These are phyloP conservation scores for Drosophila falleni DNA, from an alignment of 2,888 invertebrate genomes.

Conservation along the genomic window DNA sequence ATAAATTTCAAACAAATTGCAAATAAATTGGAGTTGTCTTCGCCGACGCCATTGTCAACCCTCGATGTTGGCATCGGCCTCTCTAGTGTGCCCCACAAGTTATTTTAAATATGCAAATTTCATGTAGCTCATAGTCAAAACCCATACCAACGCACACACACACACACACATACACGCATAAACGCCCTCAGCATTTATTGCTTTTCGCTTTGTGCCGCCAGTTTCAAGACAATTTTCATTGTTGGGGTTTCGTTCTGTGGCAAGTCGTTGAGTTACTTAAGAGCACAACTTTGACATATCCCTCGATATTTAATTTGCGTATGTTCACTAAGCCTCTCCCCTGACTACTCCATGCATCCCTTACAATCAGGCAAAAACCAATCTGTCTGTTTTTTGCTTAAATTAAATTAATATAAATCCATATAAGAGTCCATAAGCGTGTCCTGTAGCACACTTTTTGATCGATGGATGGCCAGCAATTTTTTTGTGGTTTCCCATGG, in stretches of 20 bases:
- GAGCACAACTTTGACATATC: slow-evolving; percentile 30
- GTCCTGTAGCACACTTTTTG: slow-evolving; percentile 14
- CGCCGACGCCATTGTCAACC: slow-evolving; percentile 63
- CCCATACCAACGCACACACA: slow-evolving; percentile 18
- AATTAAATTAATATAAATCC: slow-evolving; percentile 61
- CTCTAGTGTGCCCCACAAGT: slow-evolving; percentile 64
- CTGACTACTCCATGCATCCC: not conserved
- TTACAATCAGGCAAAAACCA: slow-evolving; percentile 35
- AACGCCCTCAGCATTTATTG: slow-evolving; percentile 56
- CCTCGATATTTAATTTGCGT: slow-evolving; percentile 69
- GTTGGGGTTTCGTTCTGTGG: slow-evolving; percentile 24
- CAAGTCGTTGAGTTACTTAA: slow-evolving; percentile 22
- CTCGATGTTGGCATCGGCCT: slow-evolving; percentile 28
- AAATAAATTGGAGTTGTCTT: slow-evolving; percentile 80
- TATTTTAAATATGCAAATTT: slow-evolving; percentile 79
- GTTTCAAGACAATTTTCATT: slow-evolving; percentile 65
- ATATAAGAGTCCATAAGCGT: slow-evolving; percentile 17
- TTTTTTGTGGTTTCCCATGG: slow-evolving; percentile 33
- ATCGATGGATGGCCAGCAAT: slow-evolving; percentile 11
- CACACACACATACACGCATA: slow-evolving; percentile 12
- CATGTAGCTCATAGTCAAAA: slow-evolving; percentile 49
- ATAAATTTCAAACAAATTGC: slow-evolving; percentile 81
- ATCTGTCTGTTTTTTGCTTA: slow-evolving; percentile 52
- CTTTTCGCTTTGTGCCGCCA: slow-evolving; percentile 61
- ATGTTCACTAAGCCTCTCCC: slow-evolving; percentile 60